phyloP scores from a whole-genome alignment of 2,888 invertebrate genomes.

The Hydraecia micacea region DNA sequence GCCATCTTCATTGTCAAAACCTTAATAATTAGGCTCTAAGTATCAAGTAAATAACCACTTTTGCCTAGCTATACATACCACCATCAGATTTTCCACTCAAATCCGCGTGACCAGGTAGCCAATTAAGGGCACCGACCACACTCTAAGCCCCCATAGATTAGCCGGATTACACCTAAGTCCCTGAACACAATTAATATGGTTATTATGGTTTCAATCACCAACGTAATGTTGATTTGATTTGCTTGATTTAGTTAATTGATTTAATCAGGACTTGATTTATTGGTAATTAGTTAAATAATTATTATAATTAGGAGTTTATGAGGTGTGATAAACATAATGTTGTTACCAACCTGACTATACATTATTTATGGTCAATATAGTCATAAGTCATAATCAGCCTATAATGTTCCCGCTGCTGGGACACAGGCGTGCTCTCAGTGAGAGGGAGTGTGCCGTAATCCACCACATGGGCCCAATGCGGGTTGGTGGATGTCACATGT shows the following conservation, averaged over 20 bases:
- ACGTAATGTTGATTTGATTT: constrained; percentile 74
- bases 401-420: no score
- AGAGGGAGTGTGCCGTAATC: no score
- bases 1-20: not conserved
- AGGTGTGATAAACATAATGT: constrained; percentile 6
- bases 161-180: constrained; percentile 72
- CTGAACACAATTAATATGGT: constrained; percentile 79
- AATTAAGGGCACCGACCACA: constrained; percentile 68
- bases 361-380: no score
- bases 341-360: not conserved
- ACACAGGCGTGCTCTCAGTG: no score
- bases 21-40: not conserved
- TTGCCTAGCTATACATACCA: no score
- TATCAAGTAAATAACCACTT: not conserved
- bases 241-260: constrained; percentile 70
- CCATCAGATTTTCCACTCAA: constrained; percentile 44
- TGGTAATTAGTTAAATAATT: constrained; percentile 48
- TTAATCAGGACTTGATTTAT: constrained; percentile 58
- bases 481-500: no score
- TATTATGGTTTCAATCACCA: constrained; percentile 81
- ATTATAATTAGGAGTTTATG: constrained; percentile 39
- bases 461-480: no score
- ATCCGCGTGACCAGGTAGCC: constrained; percentile 59
- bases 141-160: constrained; percentile 68
- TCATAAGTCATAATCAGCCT: no score